Evolutionary conservation across 2,113 vertebrate genomes (phyloP), one percentile per base, ranked within the genome.

Genomic region (Willisornis vidua): DNA sequence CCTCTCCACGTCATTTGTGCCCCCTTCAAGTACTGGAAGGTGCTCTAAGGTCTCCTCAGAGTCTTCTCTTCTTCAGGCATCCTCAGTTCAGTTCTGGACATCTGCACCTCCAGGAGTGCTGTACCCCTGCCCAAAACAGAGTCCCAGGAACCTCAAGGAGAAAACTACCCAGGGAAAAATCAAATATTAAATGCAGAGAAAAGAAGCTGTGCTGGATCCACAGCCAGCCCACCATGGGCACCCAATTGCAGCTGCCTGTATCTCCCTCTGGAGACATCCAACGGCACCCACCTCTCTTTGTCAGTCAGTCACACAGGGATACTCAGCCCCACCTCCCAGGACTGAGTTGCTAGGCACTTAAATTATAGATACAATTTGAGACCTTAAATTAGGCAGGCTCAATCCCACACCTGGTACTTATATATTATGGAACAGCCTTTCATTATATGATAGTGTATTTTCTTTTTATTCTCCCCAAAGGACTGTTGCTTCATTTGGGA

Each of bases 371-470:
- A 93, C 76, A 93, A 90, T 92, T 52, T 81, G 57, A 55, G 71
- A 88, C 67, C 39, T 85, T 66, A 91, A 96, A 95, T 93, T 90
- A 90, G 71, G 77, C 58, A 93, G 83, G 35, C 72, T 92, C 73
- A 90, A n/a, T 89, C 93, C 86, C 68, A 94, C 91, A 89, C 78
- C 85, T 96, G 85, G 78, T 86, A 87, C 72, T 90, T 93, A 91
- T 67, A n/a, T 85, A 91, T 93, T 95, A 91, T 84, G 85, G 87
- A 95, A 57, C 59, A 96, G 59, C 37, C 63, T 80, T 83, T 95
- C 91, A 90, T 94, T 87, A 77, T 25, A 39, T 0, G 0, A 85
- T 59, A 51, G 65, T 4, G 2, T 62, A 25, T 63, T 76, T 72
- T 67, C 6, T 33, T 37, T 80, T 66, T 45, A 29, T 61, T 48